Percentiles rank a stretch among this genome's conserved stretches.
These are phyloP conservation scores for Phenganax subtilis DNA, from an alignment of 92 coral and sea anemone genomes.

Conservation along the genomic window DNA sequence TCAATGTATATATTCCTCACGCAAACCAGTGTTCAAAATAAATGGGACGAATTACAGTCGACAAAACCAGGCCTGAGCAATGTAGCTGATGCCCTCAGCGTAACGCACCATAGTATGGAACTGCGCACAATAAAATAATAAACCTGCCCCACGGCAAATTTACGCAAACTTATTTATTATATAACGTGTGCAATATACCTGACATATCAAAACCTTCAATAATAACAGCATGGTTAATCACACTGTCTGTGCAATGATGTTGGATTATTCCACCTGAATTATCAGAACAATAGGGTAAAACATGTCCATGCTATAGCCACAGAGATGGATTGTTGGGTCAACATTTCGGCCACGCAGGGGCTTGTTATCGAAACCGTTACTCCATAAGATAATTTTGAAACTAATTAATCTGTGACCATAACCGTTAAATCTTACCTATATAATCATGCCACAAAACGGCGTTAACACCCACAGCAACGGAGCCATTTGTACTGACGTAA, in stretches of 20 bases:
- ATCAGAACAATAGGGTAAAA: not conserved
- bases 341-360: too few relatives aligned
- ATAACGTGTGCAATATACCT: slow-evolving; percentile 45
- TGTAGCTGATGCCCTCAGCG: too few relatives aligned
- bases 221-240: slow-evolving; percentile 84
- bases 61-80: too few relatives aligned
- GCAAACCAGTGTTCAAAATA: too few relatives aligned
- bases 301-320: too few relatives aligned
- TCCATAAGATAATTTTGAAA: not conserved
- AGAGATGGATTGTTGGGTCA: too few relatives aligned
- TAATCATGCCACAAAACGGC: slow-evolving; percentile 98
- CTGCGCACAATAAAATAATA: too few relatives aligned
- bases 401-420: not conserved
- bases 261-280: slow-evolving; percentile 82
- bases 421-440: slow-evolving; percentile 50
- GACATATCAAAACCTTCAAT: slow-evolving; percentile 75
- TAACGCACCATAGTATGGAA: too few relatives aligned
- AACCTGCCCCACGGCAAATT: too few relatives aligned
- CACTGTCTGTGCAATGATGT: slow-evolving; percentile 75
- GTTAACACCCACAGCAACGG: slow-evolving; percentile 83
- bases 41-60: too few relatives aligned
- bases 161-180: not conserved
- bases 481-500: slow-evolving; percentile 51
- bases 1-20: too few relatives aligned
- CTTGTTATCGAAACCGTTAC: not conserved